Evolutionary conservation across 2,113 vertebrate genomes (phyloP).

Genomic region (Chunga burmeisteri): DNA sequence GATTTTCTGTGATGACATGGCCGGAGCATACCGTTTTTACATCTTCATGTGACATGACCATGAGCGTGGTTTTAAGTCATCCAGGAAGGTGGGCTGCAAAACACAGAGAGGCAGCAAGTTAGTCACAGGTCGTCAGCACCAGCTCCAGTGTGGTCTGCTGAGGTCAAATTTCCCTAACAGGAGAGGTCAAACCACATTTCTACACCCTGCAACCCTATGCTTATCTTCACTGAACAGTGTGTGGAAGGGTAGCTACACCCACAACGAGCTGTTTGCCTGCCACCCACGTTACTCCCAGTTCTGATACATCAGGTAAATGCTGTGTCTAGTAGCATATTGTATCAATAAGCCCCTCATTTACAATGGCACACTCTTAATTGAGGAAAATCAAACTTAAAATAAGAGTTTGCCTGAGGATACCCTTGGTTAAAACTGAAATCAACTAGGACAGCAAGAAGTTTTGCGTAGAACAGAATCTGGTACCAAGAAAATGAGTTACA

Average conservation of each 20-base stretch:
- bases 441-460: neutral
- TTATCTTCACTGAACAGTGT: neutral
- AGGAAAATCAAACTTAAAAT: neutral
- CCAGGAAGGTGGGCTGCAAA: slow-evolving; percentile 83
- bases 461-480: neutral
- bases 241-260: neutral
- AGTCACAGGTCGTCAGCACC: neutral
- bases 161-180: neutral
- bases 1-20: neutral
- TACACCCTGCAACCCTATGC: neutral
- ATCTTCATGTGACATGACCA: slow-evolving; percentile 85
- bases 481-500: neutral
- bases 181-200: neutral
- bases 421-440: neutral
- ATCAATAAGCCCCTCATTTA: neutral
- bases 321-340: neutral
- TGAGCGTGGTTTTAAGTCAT: slow-evolving; percentile 87
- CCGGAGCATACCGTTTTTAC: slow-evolving; percentile 32
- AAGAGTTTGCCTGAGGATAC: neutral
- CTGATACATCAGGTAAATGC: neutral
- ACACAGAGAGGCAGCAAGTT: neutral
- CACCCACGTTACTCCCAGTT: neutral
- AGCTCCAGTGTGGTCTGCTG: neutral
- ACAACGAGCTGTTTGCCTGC: neutral
- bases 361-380: neutral